Percentiles rank a stretch among this genome's conserved stretches.
Evolutionary conservation across 2,888 invertebrate species (phyloP).

Genomic region (Gortyna flavago): DNA sequence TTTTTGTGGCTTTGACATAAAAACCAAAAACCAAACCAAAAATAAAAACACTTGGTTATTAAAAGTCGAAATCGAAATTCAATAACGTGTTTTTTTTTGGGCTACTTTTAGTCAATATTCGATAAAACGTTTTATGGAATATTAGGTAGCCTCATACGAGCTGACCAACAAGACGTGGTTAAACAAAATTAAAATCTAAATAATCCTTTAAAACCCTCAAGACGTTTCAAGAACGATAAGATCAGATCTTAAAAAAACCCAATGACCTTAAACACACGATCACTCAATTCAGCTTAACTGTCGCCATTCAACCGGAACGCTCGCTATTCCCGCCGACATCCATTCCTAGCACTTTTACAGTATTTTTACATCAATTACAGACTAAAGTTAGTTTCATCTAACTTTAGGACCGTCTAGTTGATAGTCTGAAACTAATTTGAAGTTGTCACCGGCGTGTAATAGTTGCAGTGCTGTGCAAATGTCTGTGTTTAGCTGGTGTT

Average conservation of each 20-base stretch:
- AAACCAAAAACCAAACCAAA: background rate
- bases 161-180: background rate
- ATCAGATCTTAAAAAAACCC: background rate
- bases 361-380: constrained; percentile 55
- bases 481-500: constrained; percentile 57
- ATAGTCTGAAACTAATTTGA: constrained; percentile 65
- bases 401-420: constrained; percentile 58
- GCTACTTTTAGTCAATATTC: background rate
- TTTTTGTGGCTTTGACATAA: background rate
- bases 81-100: background rate
- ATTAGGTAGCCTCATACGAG: background rate
- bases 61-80: background rate
- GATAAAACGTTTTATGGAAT: background rate
- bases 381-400: constrained; percentile 59
- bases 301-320: background rate
- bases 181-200: background rate
- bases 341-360: constrained; percentile 21
- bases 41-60: background rate
- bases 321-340: constrained; percentile 6
- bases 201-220: background rate
- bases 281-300: constrained; percentile 8
- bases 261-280: constrained; percentile 9
- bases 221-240: background rate
- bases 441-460: constrained; percentile 62
- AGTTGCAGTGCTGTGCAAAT: constrained; percentile 55